These are phyloP conservation scores for Euphydryas editha DNA, from an alignment of 2,888 invertebrate species.

Conservation along the genomic window DNA sequence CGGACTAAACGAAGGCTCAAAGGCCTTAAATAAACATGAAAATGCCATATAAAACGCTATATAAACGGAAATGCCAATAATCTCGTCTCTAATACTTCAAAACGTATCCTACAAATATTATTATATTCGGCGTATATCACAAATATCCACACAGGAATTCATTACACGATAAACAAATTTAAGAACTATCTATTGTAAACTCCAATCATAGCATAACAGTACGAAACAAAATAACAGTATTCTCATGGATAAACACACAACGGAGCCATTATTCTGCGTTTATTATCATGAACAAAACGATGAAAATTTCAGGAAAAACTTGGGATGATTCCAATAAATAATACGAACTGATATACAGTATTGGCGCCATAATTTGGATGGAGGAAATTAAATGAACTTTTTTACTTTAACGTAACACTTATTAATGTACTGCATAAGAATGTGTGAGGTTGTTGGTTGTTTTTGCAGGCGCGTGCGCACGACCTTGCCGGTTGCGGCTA, in stretches of 20 bases:
- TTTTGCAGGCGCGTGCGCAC: slow-evolving; percentile 70
- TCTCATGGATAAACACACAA: slow-evolving; percentile 9
- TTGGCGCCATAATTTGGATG: slow-evolving; percentile 7
- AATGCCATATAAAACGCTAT: slow-evolving; percentile 25
- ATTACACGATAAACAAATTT: not conserved
- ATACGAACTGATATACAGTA: slow-evolving; percentile 26
- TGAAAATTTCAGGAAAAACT: slow-evolving; percentile 26
- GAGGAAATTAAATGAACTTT: not conserved
- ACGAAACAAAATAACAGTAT: slow-evolving; percentile 9
- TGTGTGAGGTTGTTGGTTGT: slow-evolving; percentile 49
- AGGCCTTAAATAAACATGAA: slow-evolving; percentile 31
- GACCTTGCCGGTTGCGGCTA: slow-evolving; percentile 74
- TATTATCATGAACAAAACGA: slow-evolving; percentile 8
- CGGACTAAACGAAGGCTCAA: slow-evolving; percentile 49
- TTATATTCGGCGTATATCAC: not conserved
- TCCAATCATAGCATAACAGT: slow-evolving; percentile 8
- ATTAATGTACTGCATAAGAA: slow-evolving; percentile 51
- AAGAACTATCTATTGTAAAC: not conserved
- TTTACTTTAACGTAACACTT: slow-evolving; percentile 12
- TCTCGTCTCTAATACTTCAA: not conserved
- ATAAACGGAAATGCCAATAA: slow-evolving; percentile 6
- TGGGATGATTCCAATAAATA: slow-evolving; percentile 38
- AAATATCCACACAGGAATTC: slow-evolving; percentile 1
- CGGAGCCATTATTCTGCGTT: slow-evolving; percentile 13
- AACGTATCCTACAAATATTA: not conserved